Conservation (phyloP, 2,797 vertebrate genomes). For the Parambassis ranga region DNA sequence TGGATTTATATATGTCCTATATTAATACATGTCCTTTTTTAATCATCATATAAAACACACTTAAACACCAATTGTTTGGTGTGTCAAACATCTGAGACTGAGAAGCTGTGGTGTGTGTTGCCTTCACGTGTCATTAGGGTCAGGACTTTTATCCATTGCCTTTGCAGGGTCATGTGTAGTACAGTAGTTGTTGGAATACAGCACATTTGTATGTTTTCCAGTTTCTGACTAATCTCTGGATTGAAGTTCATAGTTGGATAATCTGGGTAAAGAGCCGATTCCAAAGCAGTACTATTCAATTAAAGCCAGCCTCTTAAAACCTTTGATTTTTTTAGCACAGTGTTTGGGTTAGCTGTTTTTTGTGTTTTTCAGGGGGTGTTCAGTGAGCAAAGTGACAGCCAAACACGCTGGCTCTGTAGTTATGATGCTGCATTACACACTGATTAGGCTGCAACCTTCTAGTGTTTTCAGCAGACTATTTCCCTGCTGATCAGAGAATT, state of each 20-base stretch:
- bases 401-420: slow-evolving; percentile 3
- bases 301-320: slow-evolving; percentile 12
- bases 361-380: slow-evolving; percentile 14
- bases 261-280: slow-evolving; percentile 33
- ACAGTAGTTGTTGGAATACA: slow-evolving; percentile 28
- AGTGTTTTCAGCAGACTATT: slow-evolving; percentile 46
- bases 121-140: slow-evolving; percentile 2
- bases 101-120: not conserved
- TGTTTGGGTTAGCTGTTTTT: slow-evolving; percentile 29
- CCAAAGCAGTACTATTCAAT: slow-evolving; percentile 8
- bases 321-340: slow-evolving; percentile 28
- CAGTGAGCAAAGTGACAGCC: slow-evolving; percentile 25
- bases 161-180: slow-evolving; percentile 35
- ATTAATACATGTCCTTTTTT: no score
- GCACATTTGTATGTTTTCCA: slow-evolving; percentile 11
- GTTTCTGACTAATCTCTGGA: slow-evolving; percentile 43
- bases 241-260: slow-evolving; percentile 31
- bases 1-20: no score
- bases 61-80: not conserved
- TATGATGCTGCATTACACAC: slow-evolving; percentile 42
- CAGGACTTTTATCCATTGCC: slow-evolving; percentile 13
- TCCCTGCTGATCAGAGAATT: slow-evolving; percentile 66
- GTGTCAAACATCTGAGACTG: not conserved
- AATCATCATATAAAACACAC: no score
- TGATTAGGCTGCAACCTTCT: slow-evolving; percentile 61